Percentiles rank a stretch among this genome's conserved stretches.
These are phyloP conservation scores for Tiliacea aurago DNA, from an alignment of 2,888 invertebrate species.

Conservation along the genomic window DNA sequence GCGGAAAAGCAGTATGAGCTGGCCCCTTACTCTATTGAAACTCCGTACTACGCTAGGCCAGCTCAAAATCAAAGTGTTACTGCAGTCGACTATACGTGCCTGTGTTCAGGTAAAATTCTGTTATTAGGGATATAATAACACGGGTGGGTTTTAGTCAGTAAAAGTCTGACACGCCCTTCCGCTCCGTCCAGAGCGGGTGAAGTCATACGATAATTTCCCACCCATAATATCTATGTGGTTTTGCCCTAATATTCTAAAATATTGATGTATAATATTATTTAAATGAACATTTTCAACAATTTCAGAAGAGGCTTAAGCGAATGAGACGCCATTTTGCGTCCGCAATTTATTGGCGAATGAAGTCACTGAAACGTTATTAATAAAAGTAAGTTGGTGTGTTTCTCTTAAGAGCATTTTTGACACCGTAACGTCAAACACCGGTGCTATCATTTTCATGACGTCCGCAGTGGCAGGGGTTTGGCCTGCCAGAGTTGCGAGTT, in stretches of 20 bases:
- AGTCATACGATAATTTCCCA: too few species aligned
- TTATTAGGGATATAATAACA: background rate
- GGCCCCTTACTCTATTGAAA: background rate
- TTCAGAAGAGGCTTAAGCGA: background rate
- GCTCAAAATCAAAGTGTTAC: background rate
- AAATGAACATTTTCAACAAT: background rate
- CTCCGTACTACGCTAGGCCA: background rate
- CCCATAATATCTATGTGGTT: too few species aligned
- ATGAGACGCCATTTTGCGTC: background rate
- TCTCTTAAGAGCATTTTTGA: background rate
- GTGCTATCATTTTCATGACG: background rate
- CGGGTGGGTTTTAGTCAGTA: background rate
- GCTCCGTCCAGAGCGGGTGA: too few species aligned
- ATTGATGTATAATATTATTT: background rate
- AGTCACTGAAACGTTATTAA: background rate
- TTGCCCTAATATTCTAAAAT: background rate
- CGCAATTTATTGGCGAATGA: too few species aligned
- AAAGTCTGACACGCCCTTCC: too few species aligned
- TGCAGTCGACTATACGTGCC: background rate
- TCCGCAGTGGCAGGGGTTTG: too few species aligned
- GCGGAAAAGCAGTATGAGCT: background rate
- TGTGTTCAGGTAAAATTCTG: background rate
- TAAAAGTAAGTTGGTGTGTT: background rate
- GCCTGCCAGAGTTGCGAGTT: too few species aligned
- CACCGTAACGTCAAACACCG: background rate